Evolutionary conservation across 2,888 invertebrate genomes (phyloP).

Genomic region (Melieria crassipennis): DNA sequence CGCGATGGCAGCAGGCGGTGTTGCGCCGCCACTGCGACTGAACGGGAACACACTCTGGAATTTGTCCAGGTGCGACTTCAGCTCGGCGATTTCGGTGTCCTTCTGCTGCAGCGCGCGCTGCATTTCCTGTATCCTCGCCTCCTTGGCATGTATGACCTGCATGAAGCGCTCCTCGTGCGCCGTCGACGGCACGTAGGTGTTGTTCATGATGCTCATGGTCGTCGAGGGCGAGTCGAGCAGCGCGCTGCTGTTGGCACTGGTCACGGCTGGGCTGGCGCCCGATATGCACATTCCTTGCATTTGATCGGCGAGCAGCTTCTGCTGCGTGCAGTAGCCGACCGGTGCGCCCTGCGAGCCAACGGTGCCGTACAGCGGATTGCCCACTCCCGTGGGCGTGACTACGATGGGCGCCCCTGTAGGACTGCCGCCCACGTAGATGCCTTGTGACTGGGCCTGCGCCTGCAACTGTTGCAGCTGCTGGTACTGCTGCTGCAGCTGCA

Average conservation of each 20-base stretch:
- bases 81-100: constrained; percentile 82
- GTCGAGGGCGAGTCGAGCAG: constrained; percentile 42
- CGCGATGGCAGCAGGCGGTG: constrained; percentile 43
- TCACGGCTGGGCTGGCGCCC: constrained; percentile 35
- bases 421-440: constrained; percentile 52
- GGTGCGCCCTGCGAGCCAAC: constrained; percentile 38
- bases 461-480: constrained; percentile 64
- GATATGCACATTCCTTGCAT: constrained; percentile 63
- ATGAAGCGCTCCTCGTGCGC: constrained; percentile 70
- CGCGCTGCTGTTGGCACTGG: constrained; percentile 47
- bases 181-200: constrained; percentile 66
- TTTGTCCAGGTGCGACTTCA: constrained; percentile 89
- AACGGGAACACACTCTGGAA: constrained; percentile 89
- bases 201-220: constrained; percentile 56
- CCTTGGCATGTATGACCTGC: constrained; percentile 73
- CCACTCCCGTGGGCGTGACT: constrained; percentile 47
- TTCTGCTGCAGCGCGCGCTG: constrained; percentile 76
- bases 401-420: constrained; percentile 46
- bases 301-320: constrained; percentile 54
- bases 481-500: constrained; percentile 63
- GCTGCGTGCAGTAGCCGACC: constrained; percentile 45
- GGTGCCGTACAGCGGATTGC: constrained; percentile 37
- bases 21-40: constrained; percentile 59
- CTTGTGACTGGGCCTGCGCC: constrained; percentile 62
- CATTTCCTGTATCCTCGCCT: constrained; percentile 81